Base-by-base conservation (phyloP, 37 sponge, comb jelly and placozoan species). In the Cliona cf. orientalis region DNA sequence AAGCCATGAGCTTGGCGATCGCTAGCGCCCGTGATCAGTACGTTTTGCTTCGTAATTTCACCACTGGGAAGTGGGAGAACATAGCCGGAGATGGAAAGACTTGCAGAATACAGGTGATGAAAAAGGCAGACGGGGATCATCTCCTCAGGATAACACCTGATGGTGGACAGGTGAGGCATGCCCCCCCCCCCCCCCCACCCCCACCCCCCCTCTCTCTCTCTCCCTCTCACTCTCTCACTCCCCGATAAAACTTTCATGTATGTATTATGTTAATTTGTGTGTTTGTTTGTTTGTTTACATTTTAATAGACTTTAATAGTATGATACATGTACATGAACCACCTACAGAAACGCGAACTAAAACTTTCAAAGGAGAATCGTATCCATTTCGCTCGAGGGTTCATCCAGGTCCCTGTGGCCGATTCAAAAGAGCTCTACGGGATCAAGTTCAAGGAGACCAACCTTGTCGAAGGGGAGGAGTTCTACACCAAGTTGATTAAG, bases 361-460 rank as follows among this genome's bases (percentile, higher is more conserved):
- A 7, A 6, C 6, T 75, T 17, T 58, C 60, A 11, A 26, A 17
- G 37, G 76, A 75, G 19, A 75, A 40, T 7, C 55, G 42, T 25
- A 39, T 75, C 40, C 60, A 75, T 37, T 39, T 59, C 3, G 34
- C 60, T 2, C 38, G 44, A 46, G 82, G 82, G 36, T 82, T 72
- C n/a, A 23, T 82, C 4, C 82, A 82, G 43, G 62, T 82, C 6
- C 72, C 82, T 44, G 32, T 82, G 19, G 6, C 71, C 21, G 72
- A 72, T 4, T 19, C 5, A 26, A 82, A 63, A 29, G 72, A 82
- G 46, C 73, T 82, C 2, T 71, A 41, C 31, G 73, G 63, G 0
- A 82, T 82, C 43, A 82, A 82, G 63, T 82, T 82, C 64, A 61
- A 25, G 38, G 3, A 72, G 21, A 3, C 29, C 22, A 23, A 45